Conservation (phyloP, 2,797 vertebrate species). For the Galaxias olidus region DNA sequence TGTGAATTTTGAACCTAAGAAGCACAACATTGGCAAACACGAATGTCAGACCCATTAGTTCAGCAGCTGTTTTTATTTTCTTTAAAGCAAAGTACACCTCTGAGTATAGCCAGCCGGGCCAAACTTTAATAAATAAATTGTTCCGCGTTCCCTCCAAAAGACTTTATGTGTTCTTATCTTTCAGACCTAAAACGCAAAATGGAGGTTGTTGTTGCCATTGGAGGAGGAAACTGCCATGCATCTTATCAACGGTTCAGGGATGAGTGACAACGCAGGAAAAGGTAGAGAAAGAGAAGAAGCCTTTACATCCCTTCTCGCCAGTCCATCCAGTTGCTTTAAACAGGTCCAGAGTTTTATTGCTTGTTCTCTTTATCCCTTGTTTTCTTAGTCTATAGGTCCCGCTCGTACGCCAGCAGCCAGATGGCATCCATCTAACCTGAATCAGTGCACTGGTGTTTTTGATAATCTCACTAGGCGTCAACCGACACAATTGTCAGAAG, state of each 20-base stretch:
- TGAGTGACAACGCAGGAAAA: conserved; percentile 19
- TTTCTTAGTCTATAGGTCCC: not conserved
- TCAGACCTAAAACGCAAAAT: conserved; percentile 37
- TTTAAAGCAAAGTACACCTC: conserved; percentile 42
- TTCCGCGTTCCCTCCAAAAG: conserved; percentile 27
- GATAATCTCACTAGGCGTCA: conserved; percentile 66
- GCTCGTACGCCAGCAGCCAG: conserved; percentile 43
- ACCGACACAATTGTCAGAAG: conserved; percentile 58
- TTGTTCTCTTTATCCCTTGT: not conserved
- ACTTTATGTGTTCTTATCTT: conserved; percentile 46
- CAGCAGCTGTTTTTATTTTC: conserved; percentile 52
- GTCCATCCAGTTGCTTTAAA: conserved; percentile 22
- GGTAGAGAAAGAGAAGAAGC: not conserved
- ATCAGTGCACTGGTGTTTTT: conserved; percentile 54
- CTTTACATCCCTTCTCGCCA: conserved; percentile 15
- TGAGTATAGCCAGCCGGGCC: conserved; percentile 33
- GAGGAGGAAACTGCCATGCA: conserved; percentile 16
- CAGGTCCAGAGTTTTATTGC: conserved; percentile 17
- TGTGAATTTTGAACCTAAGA: conserved; percentile 35
- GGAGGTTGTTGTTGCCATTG: not conserved
- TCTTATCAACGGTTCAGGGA: conserved; percentile 16
- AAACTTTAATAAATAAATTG: conserved; percentile 54
- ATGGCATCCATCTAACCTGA: conserved; percentile 68
- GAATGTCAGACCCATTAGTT: conserved; percentile 32
- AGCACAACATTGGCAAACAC: conserved; percentile 26